Percentiles rank a stretch among this genome's conserved stretches.
Conservation (phyloP, 2,113 vertebrate genomes). For the Cephalopterus ornatus region DNA sequence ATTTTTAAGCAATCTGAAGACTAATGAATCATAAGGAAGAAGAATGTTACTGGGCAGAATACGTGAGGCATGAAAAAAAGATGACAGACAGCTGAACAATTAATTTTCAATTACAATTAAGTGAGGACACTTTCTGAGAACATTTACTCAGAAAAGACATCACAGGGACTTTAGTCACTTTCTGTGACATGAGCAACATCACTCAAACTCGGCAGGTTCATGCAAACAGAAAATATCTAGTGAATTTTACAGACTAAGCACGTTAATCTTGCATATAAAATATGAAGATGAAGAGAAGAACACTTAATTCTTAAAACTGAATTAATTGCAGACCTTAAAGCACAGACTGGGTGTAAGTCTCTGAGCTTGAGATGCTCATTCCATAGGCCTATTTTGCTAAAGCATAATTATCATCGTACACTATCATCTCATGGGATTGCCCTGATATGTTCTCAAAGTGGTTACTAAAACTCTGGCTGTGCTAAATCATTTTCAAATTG, state of each 20-base stretch:
- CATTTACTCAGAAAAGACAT: neutral
- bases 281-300: neutral
- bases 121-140: slow-evolving; percentile 12
- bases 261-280: neutral
- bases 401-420: neutral
- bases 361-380: neutral
- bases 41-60: slow-evolving; percentile 49
- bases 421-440: neutral
- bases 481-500: neutral
- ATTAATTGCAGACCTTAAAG: neutral
- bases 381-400: neutral
- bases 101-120: slow-evolving; percentile 8
- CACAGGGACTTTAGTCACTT: neutral
- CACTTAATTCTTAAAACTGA: neutral
- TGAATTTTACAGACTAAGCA: neutral
- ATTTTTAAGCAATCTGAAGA: slow-evolving; percentile 56
- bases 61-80: neutral
- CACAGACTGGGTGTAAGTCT: neutral
- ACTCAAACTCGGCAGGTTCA: neutral
- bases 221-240: neutral
- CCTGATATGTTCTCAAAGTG: neutral
- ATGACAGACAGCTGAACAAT: slow-evolving; percentile 20
- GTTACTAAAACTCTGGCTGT: neutral
- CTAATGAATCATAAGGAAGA: slow-evolving; percentile 47
- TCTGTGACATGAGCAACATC: neutral